Base-by-base conservation (phyloP, 2,113 vertebrate species). In the Xyliphius kryptos region DNA sequence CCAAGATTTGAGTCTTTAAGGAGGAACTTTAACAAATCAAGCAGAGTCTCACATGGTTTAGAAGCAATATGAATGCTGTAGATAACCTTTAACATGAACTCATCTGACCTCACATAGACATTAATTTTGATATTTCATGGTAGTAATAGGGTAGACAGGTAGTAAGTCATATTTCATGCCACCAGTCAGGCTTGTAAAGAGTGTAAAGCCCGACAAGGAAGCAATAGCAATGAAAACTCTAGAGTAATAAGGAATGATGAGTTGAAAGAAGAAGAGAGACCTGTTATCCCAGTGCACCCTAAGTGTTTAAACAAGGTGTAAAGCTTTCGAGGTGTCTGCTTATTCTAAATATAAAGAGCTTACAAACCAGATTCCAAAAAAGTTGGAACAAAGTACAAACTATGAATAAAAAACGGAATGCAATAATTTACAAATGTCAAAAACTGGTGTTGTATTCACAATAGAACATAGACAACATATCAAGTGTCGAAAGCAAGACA, bases 241-340 rank as follows among this genome's bases (percentile, higher is more conserved):
- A 22, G 40, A 32, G 40, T 68, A 60, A 68, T 63, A 54, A 61
- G 61, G 66, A 52, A 56, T 10, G 46, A 56, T 10, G 46, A 56
- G 68, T 16, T 56, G 56, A 54, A 56, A 16, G 38, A 54, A 66
- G 53, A 56, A 64, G 58, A 48, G 44, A 61, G 65, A 41, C 67
- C 47, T n/a, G 48, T 50, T 48, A 16, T 62, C 43, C 46, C 60
- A 64, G 41, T 9, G 59, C 63, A 74, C 46, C 5, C 7, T 16
- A 19, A 54, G 50, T 43, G 54, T 82, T 86, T 82, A 85, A 85
- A 83, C 84, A 83, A 77, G 84, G 80, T 80, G 75, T 78, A 76
- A 76, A 77, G 76, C n/a, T n/a, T n/a, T n/a, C n/a, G n/a, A n/a
- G 74, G 80, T 77, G 79, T 74, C 72, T 54, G 61, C 61, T 59